Base-by-base conservation (phyloP, 1,140 invertebrate genomes). In the Drosophila littoralis region DNA sequence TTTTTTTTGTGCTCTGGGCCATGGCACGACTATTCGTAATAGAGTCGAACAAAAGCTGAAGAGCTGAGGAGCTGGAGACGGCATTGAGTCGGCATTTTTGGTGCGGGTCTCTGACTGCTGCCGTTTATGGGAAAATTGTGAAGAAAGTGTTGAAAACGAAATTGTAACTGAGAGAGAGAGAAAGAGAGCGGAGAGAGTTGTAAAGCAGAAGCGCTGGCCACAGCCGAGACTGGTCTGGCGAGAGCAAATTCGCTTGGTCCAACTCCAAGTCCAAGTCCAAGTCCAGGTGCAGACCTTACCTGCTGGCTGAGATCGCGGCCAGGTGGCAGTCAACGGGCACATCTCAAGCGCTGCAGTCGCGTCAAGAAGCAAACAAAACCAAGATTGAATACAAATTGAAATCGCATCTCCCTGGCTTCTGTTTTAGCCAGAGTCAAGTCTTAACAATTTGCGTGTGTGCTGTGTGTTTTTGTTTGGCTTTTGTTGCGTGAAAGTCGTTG, bases 91-190 rank as follows among this genome's bases (percentile, higher is more conserved):
- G 75, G 68, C 63, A 65, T 58, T 78, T 45, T 80, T 67, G 57
- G 79, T 57, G 65, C 43, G 35, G 12, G 46, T 38, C 45, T 50
- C 46, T 28, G 38, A 9, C 40, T 45, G 42, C 57, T 52, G 81
- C 35, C 69, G 66, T 88, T 88, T 77, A 72, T 84, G 84, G 84
- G 84, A 89, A 75, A 88, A 89, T 89, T 88, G 84, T 88, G 84
- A 88, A 88, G 84, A 88, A 88, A 88, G 84, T 88, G 84, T 88
- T 88, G 84, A 88, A 88, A 88, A 88, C 84, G 84, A 88, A 89
- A 88, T 84, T 89, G 84, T 89, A 80, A 84, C 84, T 88, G 84
- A 81, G 84, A 89, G 80, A 9, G 78, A 60, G 82, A 86, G 78
- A 65, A 74, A 65, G 22, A 28, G 22, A 28, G 17, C 1, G 17